Evolutionary conservation across 2,888 invertebrate species (phyloP).

Genomic region (Atrina japonica): DNA sequence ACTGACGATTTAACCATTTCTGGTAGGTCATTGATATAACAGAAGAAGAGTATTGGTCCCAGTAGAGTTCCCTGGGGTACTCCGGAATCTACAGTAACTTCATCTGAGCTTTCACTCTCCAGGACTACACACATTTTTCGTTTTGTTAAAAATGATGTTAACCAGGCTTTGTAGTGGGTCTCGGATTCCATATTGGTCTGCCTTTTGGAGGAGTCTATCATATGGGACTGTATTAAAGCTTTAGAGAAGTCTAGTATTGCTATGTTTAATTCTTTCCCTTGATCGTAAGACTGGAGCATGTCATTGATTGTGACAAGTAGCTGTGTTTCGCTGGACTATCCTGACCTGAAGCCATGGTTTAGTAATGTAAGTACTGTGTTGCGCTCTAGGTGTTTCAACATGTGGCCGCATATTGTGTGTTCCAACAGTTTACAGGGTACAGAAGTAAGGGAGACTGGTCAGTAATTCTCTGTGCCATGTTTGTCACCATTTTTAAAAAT

Average conservation of each 20-base stretch:
- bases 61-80: slow-evolving; percentile 34
- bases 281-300: slow-evolving; percentile 1
- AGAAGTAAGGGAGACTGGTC: slow-evolving; percentile 44
- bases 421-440: slow-evolving; percentile 40
- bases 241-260: slow-evolving; percentile 3
- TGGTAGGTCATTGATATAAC: slow-evolving; percentile 34
- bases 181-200: not conserved
- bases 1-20: slow-evolving; percentile 32
- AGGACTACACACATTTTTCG: slow-evolving; percentile 20
- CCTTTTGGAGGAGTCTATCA: slow-evolving; percentile 7
- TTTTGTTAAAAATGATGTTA: not conserved
- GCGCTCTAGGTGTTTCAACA: slow-evolving; percentile 42
- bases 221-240: not conserved
- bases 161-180: not conserved
- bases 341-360: slow-evolving; percentile 41
- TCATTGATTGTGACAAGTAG: slow-evolving; percentile 4
- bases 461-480: slow-evolving; percentile 40
- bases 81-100: slow-evolving; percentile 29
- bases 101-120: slow-evolving; percentile 28
- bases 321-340: slow-evolving; percentile 44
- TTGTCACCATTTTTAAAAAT: slow-evolving; percentile 45
- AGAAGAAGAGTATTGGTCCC: slow-evolving; percentile 24
- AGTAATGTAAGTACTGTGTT: slow-evolving; percentile 37
- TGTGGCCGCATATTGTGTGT: slow-evolving; percentile 43
- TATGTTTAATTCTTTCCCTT: not conserved